Conservation (phyloP, 2,888 invertebrate species). For the Poecilus cupreus region DNA sequence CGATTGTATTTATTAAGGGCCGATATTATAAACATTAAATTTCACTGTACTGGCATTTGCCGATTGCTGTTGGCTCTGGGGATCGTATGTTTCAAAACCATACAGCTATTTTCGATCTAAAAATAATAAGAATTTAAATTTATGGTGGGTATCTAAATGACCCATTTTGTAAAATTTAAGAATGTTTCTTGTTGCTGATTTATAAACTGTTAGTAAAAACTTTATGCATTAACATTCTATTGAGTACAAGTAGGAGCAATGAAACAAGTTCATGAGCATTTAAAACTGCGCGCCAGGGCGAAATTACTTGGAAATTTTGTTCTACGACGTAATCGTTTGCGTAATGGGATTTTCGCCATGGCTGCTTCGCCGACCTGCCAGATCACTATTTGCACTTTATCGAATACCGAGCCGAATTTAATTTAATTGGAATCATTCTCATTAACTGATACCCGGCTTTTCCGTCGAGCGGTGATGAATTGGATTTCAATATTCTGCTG, state of each 20-base stretch:
- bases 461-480: background rate
- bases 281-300: conserved; percentile 21
- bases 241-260: background rate
- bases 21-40: no score
- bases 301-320: conserved; percentile 51
- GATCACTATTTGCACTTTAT: conserved; percentile 45
- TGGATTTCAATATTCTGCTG: conserved; percentile 8
- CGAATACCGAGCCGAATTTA: conserved; percentile 43
- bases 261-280: conserved; percentile 21
- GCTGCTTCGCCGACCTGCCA: background rate
- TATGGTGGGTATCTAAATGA: background rate
- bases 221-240: conserved; percentile 39
- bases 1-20: no score
- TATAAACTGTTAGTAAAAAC: conserved; percentile 32
- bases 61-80: no score
- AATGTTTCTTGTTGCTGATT: background rate
- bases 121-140: no score
- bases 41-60: no score
- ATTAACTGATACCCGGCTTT: conserved; percentile 5
- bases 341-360: conserved; percentile 47
- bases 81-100: no score
- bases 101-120: no score
- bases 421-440: conserved; percentile 47
- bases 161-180: background rate
- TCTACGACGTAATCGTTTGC: conserved; percentile 40